A percentile compares a stretch with the other conserved stretches of the same genome.
Conservation (phyloP, 2,113 vertebrate genomes). For the Ailurus styani region DNA sequence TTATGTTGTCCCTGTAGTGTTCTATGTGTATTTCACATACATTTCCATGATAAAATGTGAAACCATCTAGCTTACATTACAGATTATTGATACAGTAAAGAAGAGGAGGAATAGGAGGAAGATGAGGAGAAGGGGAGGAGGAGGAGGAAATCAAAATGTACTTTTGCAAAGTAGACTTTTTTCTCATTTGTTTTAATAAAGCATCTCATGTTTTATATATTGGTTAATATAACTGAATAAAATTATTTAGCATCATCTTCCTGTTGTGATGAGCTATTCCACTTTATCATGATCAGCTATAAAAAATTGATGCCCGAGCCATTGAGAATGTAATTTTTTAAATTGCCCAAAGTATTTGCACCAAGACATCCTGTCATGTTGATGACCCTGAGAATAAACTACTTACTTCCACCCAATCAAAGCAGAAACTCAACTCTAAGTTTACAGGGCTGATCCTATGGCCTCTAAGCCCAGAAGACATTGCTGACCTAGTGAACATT, state of each 20-base stretch:
- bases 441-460: neutral
- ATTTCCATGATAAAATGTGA: neutral
- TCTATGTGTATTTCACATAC: neutral
- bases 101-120: neutral
- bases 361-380: neutral
- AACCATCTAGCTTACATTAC: neutral
- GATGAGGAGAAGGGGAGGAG: neutral
- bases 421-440: neutral
- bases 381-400: neutral
- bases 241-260: slow-evolving; percentile 29
- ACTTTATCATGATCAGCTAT: slow-evolving; percentile 35
- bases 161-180: slow-evolving; percentile 31
- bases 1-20: accelerated
- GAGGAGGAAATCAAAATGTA: neutral
- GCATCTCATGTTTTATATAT: slow-evolving; percentile 61
- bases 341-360: neutral
- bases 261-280: slow-evolving; percentile 40
- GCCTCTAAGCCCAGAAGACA: neutral
- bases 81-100: neutral
- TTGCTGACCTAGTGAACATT: neutral
- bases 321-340: neutral
- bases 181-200: slow-evolving; percentile 63
- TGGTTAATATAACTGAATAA: slow-evolving; percentile 4
- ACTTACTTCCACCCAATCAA: neutral
- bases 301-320: slow-evolving; percentile 45